Base-by-base conservation (phyloP, 92 coral and sea anemone genomes). In the Porites divaricata region DNA sequence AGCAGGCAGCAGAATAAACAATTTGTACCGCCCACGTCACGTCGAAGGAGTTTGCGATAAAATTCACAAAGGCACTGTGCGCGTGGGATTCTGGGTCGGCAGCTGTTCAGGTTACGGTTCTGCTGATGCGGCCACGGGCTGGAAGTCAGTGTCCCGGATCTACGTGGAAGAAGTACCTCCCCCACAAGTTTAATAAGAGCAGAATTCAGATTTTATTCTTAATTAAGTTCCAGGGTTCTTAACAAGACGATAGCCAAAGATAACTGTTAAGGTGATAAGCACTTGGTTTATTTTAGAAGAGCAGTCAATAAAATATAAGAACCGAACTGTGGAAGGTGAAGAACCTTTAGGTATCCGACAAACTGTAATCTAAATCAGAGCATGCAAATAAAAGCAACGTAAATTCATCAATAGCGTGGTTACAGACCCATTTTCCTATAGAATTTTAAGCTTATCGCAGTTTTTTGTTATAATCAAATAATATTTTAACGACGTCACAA, bases 151-250 rank as follows among this genome's bases (percentile, higher is more conserved):
- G 65, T 19, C 65, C 65, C 22, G 65, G 24, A 61, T 61, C 65
- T 61, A 61, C 65, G 65, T 61, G 65, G 65, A 61, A 61, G 65
- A 61, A 61, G n/a, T 61, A 61, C 23, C 65, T 17, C 65, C 65
- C 65, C 65, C 65, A 19, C 65, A 61, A 15, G 65, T 21, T 61
- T 61, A 61, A 61, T 0, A 61, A 61, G 65, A 61, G 23, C 23
- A 61, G 59, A 54, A 54, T 54, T 11, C 13, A 54, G 59, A 54
- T 54, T 6, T 54, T 9, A 2, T 54, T 54, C 59, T 35, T 35
- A 35, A 54, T 35, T 35, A 35, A 54, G 59, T 54, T 54, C 10
- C 16, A 54, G 16, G 59, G 59, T 9, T 11, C 59, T 54, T 54
- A 28, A 35, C 45, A 11, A 54, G 16, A 54, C 59, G 13, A 54